These are phyloP conservation scores for Lithobates sylvaticus DNA, from an alignment of 2,797 vertebrate genomes.

Conservation along the genomic window DNA sequence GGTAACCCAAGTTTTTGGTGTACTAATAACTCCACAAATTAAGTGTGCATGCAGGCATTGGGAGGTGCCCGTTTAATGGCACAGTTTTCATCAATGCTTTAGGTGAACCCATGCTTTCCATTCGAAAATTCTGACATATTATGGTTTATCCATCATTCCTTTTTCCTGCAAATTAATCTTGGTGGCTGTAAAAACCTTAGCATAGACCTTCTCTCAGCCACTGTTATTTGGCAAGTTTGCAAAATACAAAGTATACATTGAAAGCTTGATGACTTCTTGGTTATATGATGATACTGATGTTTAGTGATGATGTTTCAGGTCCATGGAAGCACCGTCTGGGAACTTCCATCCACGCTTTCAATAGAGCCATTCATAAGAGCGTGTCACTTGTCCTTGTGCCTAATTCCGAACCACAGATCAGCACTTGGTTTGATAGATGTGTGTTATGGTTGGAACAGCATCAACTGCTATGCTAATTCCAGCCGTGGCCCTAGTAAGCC, in stretches of 20 bases:
- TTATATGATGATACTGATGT: conserved; percentile 28
- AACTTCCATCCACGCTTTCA: conserved; percentile 21
- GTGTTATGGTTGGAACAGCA: conserved; percentile 52
- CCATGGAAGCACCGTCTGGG: not conserved
- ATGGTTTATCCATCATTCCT: not conserved
- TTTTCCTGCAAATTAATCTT: conserved; percentile 9
- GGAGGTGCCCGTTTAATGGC: too few species aligned
- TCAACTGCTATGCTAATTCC: conserved; percentile 44
- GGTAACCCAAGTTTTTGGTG: too few species aligned
- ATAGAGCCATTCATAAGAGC: conserved; percentile 36
- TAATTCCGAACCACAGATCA: conserved; percentile 7
- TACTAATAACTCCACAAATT: too few species aligned
- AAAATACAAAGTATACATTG: not conserved
- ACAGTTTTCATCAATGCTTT: not conserved
- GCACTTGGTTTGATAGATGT: conserved; percentile 48
- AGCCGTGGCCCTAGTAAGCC: conserved; percentile 11
- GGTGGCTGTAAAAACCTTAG: not conserved
- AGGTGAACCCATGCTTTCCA: not conserved
- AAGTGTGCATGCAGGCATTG: too few species aligned
- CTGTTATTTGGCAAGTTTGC: not conserved
- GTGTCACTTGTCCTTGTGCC: conserved; percentile 20
- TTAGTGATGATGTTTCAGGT: conserved; percentile 18
- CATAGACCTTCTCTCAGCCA: too few species aligned
- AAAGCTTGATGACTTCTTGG: conserved; percentile 11
- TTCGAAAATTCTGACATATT: not conserved